Evolutionary conservation across 2,113 vertebrate genomes (phyloP).

Genomic region (Sander lucioperca): DNA sequence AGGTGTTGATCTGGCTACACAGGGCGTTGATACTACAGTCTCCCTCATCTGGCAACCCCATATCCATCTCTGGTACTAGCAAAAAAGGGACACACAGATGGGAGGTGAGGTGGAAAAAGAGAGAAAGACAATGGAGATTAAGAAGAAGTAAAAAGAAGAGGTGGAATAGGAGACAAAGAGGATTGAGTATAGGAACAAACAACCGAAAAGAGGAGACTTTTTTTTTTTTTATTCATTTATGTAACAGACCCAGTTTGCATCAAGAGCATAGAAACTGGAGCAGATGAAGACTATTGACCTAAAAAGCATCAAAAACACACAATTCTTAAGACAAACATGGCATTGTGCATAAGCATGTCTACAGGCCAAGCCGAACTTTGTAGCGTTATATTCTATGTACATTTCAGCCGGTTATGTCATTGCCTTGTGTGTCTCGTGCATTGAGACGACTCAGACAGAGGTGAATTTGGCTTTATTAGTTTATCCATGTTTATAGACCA

Average conservation of each 20-base stretch:
- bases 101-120: neutral
- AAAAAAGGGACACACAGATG: constrained; percentile 29
- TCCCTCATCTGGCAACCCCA: constrained; percentile 80
- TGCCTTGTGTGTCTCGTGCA: neutral
- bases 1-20: constrained; percentile 90
- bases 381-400: neutral
- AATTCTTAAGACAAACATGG: constrained; percentile 18
- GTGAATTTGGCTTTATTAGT: constrained; percentile 15
- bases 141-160: neutral
- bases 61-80: constrained; percentile 86
- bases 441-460: neutral
- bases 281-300: constrained; percentile 15
- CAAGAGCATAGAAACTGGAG: constrained; percentile 38
- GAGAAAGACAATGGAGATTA: neutral
- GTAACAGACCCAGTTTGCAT: constrained; percentile 29
- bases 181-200: neutral
- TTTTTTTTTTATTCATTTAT: constrained; percentile 15
- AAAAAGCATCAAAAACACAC: constrained; percentile 33
- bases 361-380: neutral
- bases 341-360: neutral
- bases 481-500: constrained; percentile 34
- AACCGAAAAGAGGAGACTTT: neutral
- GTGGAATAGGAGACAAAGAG: neutral
- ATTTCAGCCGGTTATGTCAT: neutral
- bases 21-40: constrained; percentile 88